Base-by-base conservation (phyloP, 1,140 invertebrate species). In the Araneus ventricosus region DNA sequence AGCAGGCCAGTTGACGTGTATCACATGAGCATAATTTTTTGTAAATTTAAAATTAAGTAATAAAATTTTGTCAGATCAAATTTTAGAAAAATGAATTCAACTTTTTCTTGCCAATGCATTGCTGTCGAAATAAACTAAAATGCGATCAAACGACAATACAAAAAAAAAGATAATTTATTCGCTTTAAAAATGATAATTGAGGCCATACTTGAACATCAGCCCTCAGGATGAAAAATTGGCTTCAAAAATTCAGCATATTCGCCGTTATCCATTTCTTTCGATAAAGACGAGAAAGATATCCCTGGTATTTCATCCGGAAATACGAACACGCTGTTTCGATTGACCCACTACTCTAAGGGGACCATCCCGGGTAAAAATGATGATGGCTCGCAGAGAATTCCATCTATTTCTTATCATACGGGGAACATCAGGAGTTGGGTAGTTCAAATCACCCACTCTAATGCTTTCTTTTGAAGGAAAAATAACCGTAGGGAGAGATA, bases 391-490 rank as follows among this genome's bases (percentile, higher is more conserved):
- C 20, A 17, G 57, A 61, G 85, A 87, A 87, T 87, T 87, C 57
- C 85, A 87, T 82, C 37, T 82, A 82, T 82, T 82, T 52, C 80
- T 82, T 87, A 87, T 87, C 85, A 87, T 61, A 61, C 7, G 57
- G 85, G 30, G 41, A 87, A 87, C 85, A 87, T 87, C 85, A 61
- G 22, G 41, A 61, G 57, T 34, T 37, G 85, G 41, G 85, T 61
- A 63, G 85, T 61, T 87, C 85, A 87, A 87, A 87, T 87, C 85
- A 61, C 85, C 85, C 34, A 37, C 24, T 34, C 59, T 87, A 61
- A 87, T 87, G 85, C 34, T 59, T 87, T 87, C 24, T 59, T 87
- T 27, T 63, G 57, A 10, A 63, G 27, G 34, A 24, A 30, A 82
- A 22, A 52, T 52, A 82, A 52, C 39, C 57, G 34, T 57, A 45